These are phyloP conservation scores for Stegodyphus mimosarum DNA, from an alignment of 1,140 invertebrate species.

Conservation along the genomic window DNA sequence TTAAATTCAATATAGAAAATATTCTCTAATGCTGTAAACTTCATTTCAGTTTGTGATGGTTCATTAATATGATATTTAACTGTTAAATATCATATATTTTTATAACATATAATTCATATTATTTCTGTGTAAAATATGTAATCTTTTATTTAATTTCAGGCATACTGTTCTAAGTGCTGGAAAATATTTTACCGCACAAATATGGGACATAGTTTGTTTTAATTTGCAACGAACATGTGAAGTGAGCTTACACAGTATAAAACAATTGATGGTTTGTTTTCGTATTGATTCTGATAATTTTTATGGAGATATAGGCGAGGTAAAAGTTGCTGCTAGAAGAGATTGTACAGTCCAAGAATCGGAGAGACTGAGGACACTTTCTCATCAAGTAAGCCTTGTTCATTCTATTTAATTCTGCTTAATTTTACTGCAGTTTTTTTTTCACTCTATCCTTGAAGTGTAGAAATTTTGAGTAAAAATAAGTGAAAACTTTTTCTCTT, in stretches of 20 bases:
- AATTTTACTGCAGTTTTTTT: too few relatives aligned
- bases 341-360: conserved; percentile 85
- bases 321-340: conserved; percentile 89
- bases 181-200: conserved; percentile 79
- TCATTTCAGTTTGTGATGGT: too few relatives aligned
- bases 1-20: too few relatives aligned
- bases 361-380: conserved; percentile 83
- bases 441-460: too few relatives aligned
- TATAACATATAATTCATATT: not conserved
- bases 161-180: conserved; percentile 86
- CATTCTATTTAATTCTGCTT: too few relatives aligned
- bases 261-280: conserved; percentile 87
- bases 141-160: conserved; percentile 69
- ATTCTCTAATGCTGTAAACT: too few relatives aligned
- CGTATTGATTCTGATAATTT: conserved; percentile 90
- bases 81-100: conserved; percentile 12
- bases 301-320: conserved; percentile 90
- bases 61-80: too few relatives aligned
- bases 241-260: conserved; percentile 83
- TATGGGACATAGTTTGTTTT: conserved; percentile 86
- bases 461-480: too few relatives aligned
- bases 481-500: too few relatives aligned
- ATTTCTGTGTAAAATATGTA: conserved; percentile 1
- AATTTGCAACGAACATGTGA: conserved; percentile 84
- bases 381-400: conserved; percentile 79